Conservation (phyloP, 2,888 invertebrate genomes). For the Deroplatys truncata region DNA sequence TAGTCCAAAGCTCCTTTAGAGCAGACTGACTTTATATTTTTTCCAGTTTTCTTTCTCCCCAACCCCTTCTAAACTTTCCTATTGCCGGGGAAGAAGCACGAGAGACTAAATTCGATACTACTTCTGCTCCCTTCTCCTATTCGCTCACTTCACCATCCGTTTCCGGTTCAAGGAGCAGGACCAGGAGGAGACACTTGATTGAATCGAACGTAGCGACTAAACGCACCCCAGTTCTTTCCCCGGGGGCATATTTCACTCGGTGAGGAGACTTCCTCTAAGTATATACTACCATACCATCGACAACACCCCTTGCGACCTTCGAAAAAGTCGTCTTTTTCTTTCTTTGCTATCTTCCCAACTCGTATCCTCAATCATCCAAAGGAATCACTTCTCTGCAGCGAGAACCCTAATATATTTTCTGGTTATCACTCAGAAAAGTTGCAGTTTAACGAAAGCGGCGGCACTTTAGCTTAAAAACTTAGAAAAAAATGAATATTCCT, state of each 20-base stretch:
- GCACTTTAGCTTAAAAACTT: not conserved
- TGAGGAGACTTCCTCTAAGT: not conserved
- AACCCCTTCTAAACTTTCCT: not conserved
- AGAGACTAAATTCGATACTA: not conserved
- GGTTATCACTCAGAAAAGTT: not conserved
- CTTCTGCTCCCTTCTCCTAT: not conserved
- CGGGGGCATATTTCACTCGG: not conserved
- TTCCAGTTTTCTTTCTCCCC: not conserved
- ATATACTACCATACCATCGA: not conserved
- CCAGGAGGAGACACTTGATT: not conserved
- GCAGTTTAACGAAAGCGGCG: not conserved
- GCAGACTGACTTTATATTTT: not conserved
- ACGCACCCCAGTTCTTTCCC: not conserved
- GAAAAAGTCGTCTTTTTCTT: not conserved
- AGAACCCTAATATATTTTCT: not conserved
- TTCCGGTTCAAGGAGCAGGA: not conserved
- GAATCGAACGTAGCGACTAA: not conserved
- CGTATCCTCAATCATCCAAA: not conserved
- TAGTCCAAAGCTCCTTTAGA: not conserved
- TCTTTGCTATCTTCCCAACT: not conserved
- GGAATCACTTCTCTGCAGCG: not conserved
- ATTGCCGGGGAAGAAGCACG: not conserved
- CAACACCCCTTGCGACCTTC: not conserved
- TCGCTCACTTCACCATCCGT: not conserved
- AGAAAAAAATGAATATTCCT: not conserved